Evolutionary conservation across 2,888 invertebrate genomes (phyloP).

Genomic region (Pyrochroa serraticornis): DNA sequence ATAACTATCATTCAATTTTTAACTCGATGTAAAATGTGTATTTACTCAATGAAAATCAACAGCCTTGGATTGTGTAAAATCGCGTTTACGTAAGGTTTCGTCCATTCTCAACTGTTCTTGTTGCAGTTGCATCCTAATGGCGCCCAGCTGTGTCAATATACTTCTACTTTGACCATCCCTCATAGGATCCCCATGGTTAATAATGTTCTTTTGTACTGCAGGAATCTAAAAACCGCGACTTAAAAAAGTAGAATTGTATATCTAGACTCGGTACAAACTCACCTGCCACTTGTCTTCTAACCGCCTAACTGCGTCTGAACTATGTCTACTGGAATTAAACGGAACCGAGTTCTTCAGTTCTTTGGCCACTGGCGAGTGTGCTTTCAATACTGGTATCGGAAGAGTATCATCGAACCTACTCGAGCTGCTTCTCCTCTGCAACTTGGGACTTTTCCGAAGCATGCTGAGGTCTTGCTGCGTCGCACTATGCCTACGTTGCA

Average conservation of each 20-base stretch:
- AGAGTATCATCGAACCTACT: constrained; percentile 63
- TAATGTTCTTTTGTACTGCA: constrained; percentile 67
- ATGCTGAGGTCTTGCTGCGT: constrained; percentile 63
- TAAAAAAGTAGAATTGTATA: background rate
- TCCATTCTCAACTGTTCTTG: constrained; percentile 69
- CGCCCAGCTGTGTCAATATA: constrained; percentile 71
- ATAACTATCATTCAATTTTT: constrained; percentile 45
- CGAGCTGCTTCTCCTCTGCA: constrained; percentile 62
- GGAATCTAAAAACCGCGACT: constrained; percentile 60
- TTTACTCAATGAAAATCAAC: constrained; percentile 53
- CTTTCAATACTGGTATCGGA: constrained; percentile 69
- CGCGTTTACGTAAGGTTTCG: constrained; percentile 55
- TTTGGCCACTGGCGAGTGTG: constrained; percentile 56
- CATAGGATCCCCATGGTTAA: constrained; percentile 56
- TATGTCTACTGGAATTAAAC: constrained; percentile 49
- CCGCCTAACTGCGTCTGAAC: constrained; percentile 51
- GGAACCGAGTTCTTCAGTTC: constrained; percentile 56
- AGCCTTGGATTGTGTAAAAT: constrained; percentile 55
- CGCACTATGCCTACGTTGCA: constrained; percentile 63
- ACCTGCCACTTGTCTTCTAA: constrained; percentile 63
- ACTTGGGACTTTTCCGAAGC: constrained; percentile 60
- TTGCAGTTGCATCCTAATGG: constrained; percentile 70
- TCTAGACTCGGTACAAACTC: constrained; percentile 17
- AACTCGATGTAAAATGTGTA: constrained; percentile 47
- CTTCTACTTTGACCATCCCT: constrained; percentile 60